Evolutionary conservation across 2,797 vertebrate genomes (phyloP).

Genomic region (Acanthurus leucopareius): DNA sequence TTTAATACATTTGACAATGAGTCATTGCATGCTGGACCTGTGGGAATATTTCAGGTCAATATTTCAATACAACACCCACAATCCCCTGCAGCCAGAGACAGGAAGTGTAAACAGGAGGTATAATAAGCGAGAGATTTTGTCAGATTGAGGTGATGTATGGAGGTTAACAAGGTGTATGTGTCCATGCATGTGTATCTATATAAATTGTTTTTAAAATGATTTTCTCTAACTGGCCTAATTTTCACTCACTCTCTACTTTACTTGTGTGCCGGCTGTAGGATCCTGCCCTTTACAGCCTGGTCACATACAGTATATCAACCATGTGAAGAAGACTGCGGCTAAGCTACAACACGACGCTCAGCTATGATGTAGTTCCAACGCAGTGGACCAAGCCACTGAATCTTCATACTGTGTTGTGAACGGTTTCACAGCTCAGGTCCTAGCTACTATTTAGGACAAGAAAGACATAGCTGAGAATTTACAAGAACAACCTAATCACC

Average conservation of each 20-base stretch:
- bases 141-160: conserved; percentile 54
- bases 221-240: conserved; percentile 27
- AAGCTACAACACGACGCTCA: too few species aligned
- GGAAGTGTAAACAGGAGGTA: conserved; percentile 67
- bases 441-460: too few species aligned
- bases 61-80: conserved; percentile 78
- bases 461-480: too few species aligned
- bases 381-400: too few species aligned
- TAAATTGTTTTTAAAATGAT: conserved; percentile 26
- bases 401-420: too few species aligned
- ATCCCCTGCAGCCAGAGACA: conserved; percentile 64
- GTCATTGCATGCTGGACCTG: conserved; percentile 30
- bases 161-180: conserved; percentile 62
- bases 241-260: not conserved
- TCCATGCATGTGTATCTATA: not conserved
- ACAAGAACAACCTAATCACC: too few species aligned
- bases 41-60: conserved; percentile 69
- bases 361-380: too few species aligned
- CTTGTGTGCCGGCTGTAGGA: not conserved
- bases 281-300: too few species aligned
- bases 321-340: too few species aligned
- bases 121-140: conserved; percentile 63
- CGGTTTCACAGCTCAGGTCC: too few species aligned
- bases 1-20: conserved; percentile 71
- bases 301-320: too few species aligned